A percentile compares a stretch with the other conserved stretches of the same genome.
Evolutionary conservation across 2,113 vertebrate species (phyloP).

Genomic region (Anoura caudifer): DNA sequence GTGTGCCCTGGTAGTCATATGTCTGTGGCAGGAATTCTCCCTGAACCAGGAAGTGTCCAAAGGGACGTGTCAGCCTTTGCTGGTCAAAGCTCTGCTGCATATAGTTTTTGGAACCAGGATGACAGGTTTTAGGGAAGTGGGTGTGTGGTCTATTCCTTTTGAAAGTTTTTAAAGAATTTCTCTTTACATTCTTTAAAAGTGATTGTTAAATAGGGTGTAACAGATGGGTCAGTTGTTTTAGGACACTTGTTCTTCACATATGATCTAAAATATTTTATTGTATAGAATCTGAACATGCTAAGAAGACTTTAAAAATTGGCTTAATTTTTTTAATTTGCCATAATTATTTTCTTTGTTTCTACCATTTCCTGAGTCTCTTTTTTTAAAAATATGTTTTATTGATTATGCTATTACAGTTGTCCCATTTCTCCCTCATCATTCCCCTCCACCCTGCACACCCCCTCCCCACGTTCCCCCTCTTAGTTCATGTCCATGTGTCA

Average conservation of each 20-base stretch:
- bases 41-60: background rate
- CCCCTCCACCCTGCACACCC: too few relatives aligned
- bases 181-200: constrained; percentile 33
- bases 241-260: constrained; percentile 32
- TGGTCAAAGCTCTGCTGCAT: background rate
- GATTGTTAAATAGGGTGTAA: constrained; percentile 68
- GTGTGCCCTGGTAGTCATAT: background rate
- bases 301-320: constrained; percentile 33
- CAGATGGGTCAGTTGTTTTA: constrained; percentile 65
- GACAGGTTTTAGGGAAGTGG: constrained; percentile 44
- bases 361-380: too few relatives aligned
- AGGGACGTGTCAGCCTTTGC: background rate
- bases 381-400: too few relatives aligned
- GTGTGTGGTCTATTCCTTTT: constrained; percentile 17
- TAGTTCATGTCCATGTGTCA: too few relatives aligned
- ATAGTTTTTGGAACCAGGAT: constrained; percentile 41
- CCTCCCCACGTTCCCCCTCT: too few relatives aligned
- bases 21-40: background rate
- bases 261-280: constrained; percentile 36
- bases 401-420: too few relatives aligned
- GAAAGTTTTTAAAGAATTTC: background rate
- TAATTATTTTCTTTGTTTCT: too few relatives aligned
- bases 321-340: background rate
- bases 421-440: too few relatives aligned
- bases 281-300: background rate